phyloP scores from a whole-genome alignment of 23 tunicate genomes.

The Corella eumyota region DNA sequence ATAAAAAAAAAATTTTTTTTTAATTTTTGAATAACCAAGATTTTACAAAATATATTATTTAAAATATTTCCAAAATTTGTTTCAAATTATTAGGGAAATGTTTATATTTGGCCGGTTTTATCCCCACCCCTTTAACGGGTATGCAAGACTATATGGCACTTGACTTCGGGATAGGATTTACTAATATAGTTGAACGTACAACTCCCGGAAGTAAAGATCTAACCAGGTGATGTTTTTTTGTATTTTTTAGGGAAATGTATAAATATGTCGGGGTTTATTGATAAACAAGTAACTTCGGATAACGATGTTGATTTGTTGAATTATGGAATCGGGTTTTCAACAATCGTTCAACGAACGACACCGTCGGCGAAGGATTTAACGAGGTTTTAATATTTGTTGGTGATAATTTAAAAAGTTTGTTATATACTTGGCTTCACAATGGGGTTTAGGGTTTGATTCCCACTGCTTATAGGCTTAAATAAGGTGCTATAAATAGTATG shows the following conservation, averaged over 20 bases:
- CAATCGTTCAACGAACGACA: conserved; percentile 79
- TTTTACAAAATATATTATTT: too few relatives aligned
- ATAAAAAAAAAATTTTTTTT: too few relatives aligned
- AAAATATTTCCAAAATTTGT: too few relatives aligned
- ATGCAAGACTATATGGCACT: conserved; percentile 69
- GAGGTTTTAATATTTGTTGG: conserved; percentile 21
- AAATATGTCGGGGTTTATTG: conserved; percentile 71
- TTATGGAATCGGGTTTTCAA: conserved; percentile 81
- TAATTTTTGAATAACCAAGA: too few relatives aligned
- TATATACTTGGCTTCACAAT: too few relatives aligned
- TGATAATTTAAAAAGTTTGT: background rate
- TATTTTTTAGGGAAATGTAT: conserved; percentile 53
- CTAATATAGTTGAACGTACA: conserved; percentile 73
- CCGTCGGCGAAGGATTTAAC: conserved; percentile 72
- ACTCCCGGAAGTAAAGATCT: conserved; percentile 79
- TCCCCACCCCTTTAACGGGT: conserved; percentile 76
- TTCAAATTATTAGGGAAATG: conserved; percentile 86
- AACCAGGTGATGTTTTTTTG: conserved; percentile 28
- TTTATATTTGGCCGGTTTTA: conserved; percentile 55
- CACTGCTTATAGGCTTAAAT: too few relatives aligned
- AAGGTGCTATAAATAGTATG: too few relatives aligned
- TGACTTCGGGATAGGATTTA: conserved; percentile 78
- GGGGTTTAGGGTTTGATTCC: too few relatives aligned
- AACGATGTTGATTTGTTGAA: conserved; percentile 57
- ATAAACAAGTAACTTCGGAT: conserved; percentile 38